Base-by-base conservation (phyloP, 1,140 invertebrate genomes). In the Drosophila rufa region DNA sequence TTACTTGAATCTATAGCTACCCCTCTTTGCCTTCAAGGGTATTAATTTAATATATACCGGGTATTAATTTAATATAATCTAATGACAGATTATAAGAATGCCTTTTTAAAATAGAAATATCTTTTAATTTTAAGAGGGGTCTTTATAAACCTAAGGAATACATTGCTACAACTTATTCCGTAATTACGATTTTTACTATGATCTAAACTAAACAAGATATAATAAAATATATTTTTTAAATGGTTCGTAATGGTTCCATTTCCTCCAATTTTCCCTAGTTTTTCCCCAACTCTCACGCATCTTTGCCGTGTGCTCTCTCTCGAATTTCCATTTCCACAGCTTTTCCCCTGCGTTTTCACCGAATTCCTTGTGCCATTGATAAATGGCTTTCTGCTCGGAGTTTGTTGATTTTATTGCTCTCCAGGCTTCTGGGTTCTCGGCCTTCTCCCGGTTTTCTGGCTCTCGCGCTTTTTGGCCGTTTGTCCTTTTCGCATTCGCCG, bases 301-400 rank as follows among this genome's bases (percentile, higher is more conserved):
- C 47, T 40, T 40, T 17, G 55, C 48, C 61, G 61, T 64, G 60
- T 58, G 47, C 51, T 57, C 27, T 25, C 33, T 60, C 22, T 43
- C 61, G 19, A 30, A 42, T 64, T 66, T 43, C 60, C 66, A 70
- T 58, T 59, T 73, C 43, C 43, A 48, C 67, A 43, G 27, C 45
- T 42, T 68, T 48, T 53, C 38, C 66, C 47, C 58, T 71, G 65
- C 40, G 68, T 85, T 77, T 80, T 75, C 69, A 38, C 77, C 69
- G 57, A 83, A 89, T 90, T 90, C 86, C 86, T 82, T 77, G 79
- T 51, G 76, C 79, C 79, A 76, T 91, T 90, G 85, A 90, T 91
- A 90, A 90, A 90, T 90, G 81, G 82, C 50, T 51, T 85, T 90
- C 75, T 70, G 67, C 79, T 66, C 59, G 71, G 65, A 79, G 68